phyloP scores from a whole-genome alignment of 2,888 invertebrate genomes.

The Drosophila anceps region DNA sequence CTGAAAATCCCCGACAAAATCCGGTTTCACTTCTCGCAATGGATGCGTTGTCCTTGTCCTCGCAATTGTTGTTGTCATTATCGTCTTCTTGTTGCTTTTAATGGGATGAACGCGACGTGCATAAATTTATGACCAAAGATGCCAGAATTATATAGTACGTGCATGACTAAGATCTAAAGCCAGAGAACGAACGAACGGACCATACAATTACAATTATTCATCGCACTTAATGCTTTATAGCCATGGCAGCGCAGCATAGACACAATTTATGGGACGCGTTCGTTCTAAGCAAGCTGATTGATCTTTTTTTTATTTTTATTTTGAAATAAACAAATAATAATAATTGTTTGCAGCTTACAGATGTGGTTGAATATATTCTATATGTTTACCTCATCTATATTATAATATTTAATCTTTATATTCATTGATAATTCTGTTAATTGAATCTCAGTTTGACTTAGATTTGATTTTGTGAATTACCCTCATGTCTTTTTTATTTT shows the following conservation, averaged over 20 bases:
- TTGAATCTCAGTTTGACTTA: background rate
- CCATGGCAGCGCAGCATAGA: conserved; percentile 14
- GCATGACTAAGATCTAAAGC: conserved; percentile 56
- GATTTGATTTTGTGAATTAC: background rate
- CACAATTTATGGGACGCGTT: conserved; percentile 27
- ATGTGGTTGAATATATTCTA: background rate
- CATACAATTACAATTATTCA: conserved; percentile 41
- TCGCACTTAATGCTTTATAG: conserved; percentile 26
- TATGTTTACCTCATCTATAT: background rate
- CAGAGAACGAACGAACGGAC: background rate
- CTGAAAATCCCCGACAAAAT: conserved; percentile 48
- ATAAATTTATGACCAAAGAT: conserved; percentile 67
- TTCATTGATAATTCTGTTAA: background rate
- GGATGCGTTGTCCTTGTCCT: conserved; percentile 62
- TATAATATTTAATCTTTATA: background rate
- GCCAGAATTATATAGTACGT: conserved; percentile 55
- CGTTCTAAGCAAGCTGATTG: conserved; percentile 5
- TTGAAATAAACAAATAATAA: background rate
- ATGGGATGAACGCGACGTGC: conserved; percentile 66
- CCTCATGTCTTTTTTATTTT: background rate
- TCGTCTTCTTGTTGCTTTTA: conserved; percentile 46
- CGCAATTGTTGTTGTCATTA: conserved; percentile 13
- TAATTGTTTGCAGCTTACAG: background rate
- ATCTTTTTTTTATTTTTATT: background rate
- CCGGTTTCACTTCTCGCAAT: conserved; percentile 63